A percentile compares a stretch with the other conserved stretches of the same genome.
Evolutionary conservation across 2,888 invertebrate species (phyloP).

Genomic region (Sinhomidia bicolor): DNA sequence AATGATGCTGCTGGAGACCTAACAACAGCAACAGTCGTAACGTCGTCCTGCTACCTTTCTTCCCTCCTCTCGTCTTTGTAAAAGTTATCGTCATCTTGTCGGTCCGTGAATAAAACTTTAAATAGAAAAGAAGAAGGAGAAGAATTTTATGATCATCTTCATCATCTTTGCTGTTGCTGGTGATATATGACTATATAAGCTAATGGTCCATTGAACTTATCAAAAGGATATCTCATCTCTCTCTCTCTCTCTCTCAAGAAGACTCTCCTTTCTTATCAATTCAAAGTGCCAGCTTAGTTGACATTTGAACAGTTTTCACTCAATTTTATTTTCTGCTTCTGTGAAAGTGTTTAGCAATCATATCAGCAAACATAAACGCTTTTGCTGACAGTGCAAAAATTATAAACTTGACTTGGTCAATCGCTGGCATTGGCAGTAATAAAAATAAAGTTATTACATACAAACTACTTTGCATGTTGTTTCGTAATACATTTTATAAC

Average conservation of each 20-base stretch:
- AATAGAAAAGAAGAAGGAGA: too few relatives aligned
- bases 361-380: constrained; percentile 6
- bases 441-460: not conserved
- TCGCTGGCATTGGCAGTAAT: not conserved
- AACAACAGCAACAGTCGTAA: constrained; percentile 9
- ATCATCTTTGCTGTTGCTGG: not conserved
- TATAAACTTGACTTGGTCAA: not conserved
- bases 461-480: not conserved
- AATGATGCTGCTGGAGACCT: not conserved
- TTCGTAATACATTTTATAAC: constrained; percentile 12
- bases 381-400: constrained; percentile 26
- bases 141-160: constrained; percentile 27
- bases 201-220: constrained; percentile 74
- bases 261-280: constrained; percentile 30
- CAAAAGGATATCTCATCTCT: constrained; percentile 11
- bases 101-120: constrained; percentile 23
- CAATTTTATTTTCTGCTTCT: not conserved
- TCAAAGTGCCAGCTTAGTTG: constrained; percentile 67
- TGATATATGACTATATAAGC: not conserved
- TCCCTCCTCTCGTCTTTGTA: not conserved
- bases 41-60: not conserved
- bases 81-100: constrained; percentile 38
- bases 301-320: constrained; percentile 62
- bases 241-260: constrained; percentile 14
- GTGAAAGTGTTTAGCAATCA: constrained; percentile 45